Percentiles rank a stretch among this genome's conserved stretches.
These are phyloP conservation scores for Cloeon dipterum DNA, from an alignment of 2,888 invertebrate genomes.

Conservation along the genomic window DNA sequence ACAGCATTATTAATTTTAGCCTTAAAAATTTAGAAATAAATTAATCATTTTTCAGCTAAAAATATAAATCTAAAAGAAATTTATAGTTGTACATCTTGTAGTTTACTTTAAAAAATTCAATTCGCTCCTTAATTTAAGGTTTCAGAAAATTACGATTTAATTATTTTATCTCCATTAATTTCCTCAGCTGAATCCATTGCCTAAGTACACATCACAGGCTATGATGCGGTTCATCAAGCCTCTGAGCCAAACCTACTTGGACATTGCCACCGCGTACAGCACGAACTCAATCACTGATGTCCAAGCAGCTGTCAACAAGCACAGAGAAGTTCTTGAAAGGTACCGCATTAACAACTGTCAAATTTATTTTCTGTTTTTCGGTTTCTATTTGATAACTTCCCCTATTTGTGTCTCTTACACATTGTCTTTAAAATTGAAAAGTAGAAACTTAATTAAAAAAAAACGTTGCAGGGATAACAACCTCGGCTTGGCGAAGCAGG, in stretches of 20 bases:
- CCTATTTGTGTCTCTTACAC: slow-evolving; percentile 1
- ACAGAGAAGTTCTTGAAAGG: slow-evolving; percentile 54
- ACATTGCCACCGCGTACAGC: slow-evolving; percentile 60
- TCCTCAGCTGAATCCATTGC: slow-evolving; percentile 33
- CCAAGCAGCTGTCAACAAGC: slow-evolving; percentile 43
- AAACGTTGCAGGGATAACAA: slow-evolving; percentile 25
- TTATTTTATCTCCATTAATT: slow-evolving; percentile 3
- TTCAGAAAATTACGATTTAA: background rate
- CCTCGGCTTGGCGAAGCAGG: slow-evolving; percentile 38
- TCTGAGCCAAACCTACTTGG: slow-evolving; percentile 67
- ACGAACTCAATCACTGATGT: slow-evolving; percentile 49
- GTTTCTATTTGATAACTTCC: background rate
- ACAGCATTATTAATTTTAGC: no score
- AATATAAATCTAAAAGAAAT: background rate
- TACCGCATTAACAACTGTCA: slow-evolving; percentile 32
- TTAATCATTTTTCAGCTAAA: no score
- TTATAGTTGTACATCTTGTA: background rate
- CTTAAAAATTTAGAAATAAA: no score
- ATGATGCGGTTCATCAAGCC: slow-evolving; percentile 69
- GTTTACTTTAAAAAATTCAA: background rate
- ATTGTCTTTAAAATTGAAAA: no score
- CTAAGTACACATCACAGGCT: slow-evolving; percentile 81
- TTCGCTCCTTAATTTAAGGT: background rate
- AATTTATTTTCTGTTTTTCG: background rate
- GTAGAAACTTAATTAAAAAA: no score